Evolutionary conservation across 2,113 vertebrate genomes (phyloP), one percentile per base, ranked within the genome.

Genomic region (Grallaria varia): DNA sequence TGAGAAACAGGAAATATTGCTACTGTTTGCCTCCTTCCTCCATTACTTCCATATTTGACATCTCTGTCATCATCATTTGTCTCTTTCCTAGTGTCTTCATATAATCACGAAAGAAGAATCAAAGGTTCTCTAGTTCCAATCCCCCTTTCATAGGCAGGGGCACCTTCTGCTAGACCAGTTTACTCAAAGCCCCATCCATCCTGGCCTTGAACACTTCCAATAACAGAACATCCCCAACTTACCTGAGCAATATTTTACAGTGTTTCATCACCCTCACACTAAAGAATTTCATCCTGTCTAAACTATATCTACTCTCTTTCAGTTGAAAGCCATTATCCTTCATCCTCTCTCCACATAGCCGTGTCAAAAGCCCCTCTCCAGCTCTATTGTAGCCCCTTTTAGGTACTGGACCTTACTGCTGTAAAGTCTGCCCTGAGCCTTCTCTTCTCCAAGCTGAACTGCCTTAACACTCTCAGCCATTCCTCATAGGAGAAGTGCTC

Each of bases 61-160:
- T 20, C 17, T 74, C 49, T 50, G 22, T 35, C 39, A 50, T 55
- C 11, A 76, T 40, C 7, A 55, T 50, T 63, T 74, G 6, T 22
- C 17, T 72, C 21, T 55, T 92, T 90, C 21, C 33, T 68, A 19
- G 7, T 22, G 21, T 59, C 14, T 21, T 53, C n/a, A 18, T 31
- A 55, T 47, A 47, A 31, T 30, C 47, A 37, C 14, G 30, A 13
- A 71, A 79, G n/a, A 24, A 63, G 17, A 21, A 49, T 39, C 30
- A n/a, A 30, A 21, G n/a, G 40, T 47, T 40, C 40, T 47, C 6
- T 47, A 17, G 30, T n/a, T 55, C 30, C 47, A 63, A 4, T 4
- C 33, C n/a, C 0, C 0, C 39, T 78, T 23, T 19, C 39, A 24
- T 40, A 33, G 14, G 8, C 4, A 39, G 12, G 19, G 13, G 25